Percentiles rank a stretch among this genome's conserved stretches.
Conservation (phyloP, 2,797 vertebrate species). For the Ptychadena robeensis region DNA sequence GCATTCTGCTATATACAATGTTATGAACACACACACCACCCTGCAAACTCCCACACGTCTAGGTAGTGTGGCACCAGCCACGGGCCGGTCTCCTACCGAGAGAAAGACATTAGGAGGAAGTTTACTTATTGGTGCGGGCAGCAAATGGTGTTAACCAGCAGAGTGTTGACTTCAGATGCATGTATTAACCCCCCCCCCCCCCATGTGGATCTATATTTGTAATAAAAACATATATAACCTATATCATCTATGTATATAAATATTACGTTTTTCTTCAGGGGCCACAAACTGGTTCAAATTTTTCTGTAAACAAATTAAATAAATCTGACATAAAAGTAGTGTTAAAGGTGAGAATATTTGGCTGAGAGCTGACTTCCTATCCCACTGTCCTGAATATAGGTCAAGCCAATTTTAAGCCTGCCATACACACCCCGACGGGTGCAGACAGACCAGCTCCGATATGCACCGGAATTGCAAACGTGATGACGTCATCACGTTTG, state of each 20-base stretch:
- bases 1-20: slow-evolving; percentile 51
- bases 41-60: not conserved
- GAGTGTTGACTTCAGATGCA: not conserved
- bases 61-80: not conserved
- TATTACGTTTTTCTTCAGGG: not conserved
- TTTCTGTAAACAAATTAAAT: not conserved
- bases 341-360: too few species aligned
- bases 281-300: not conserved
- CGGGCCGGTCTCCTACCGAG: not conserved
- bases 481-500: too few species aligned
- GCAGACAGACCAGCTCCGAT: too few species aligned
- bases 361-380: too few species aligned
- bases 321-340: not conserved
- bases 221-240: not conserved
- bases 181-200: too few species aligned
- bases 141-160: not conserved
- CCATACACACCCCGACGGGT: too few species aligned
- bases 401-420: too few species aligned
- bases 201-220: not conserved
- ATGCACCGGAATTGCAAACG: too few species aligned
- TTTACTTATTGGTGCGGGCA: not conserved
- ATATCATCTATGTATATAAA: not conserved
- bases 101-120: not conserved
- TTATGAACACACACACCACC: not conserved
- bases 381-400: too few species aligned